Conservation (phyloP, 2,797 vertebrate species). For the Siniperca scherzeri region DNA sequence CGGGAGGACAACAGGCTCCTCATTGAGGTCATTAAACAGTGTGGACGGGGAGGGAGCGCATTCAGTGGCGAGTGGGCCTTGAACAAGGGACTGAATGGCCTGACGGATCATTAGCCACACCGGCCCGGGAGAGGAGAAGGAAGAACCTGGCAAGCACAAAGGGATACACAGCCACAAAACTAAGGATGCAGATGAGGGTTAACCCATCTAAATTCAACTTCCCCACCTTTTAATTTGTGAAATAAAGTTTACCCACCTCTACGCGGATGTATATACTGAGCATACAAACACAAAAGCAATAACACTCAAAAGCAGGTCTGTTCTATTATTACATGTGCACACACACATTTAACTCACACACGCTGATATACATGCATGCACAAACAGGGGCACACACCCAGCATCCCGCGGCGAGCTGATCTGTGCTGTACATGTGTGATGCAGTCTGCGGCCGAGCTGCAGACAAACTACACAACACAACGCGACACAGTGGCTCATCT, state of each 20-base stretch:
- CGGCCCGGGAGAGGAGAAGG: conserved; percentile 68
- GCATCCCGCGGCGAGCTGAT: conserved; percentile 69
- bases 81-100: conserved; percentile 77
- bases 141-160: conserved; percentile 73
- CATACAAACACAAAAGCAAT: neutral
- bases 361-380: conserved; percentile 47
- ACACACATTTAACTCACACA: conserved; percentile 22
- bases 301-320: conserved; percentile 15
- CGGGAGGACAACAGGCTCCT: conserved; percentile 77
- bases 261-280: conserved; percentile 17
- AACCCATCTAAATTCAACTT: conserved; percentile 70
- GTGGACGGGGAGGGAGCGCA: conserved; percentile 72
- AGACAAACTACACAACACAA: conserved; percentile 67
- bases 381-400: conserved; percentile 49
- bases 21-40: conserved; percentile 81
- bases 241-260: conserved; percentile 65
- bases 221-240: conserved; percentile 69
- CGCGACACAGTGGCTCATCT: conserved; percentile 80
- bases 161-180: conserved; percentile 56
- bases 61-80: conserved; percentile 77
- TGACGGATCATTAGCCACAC: conserved; percentile 78
- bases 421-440: conserved; percentile 70
- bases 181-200: conserved; percentile 74
- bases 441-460: conserved; percentile 61
- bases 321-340: conserved; percentile 3